These are phyloP conservation scores for Leptinotarsa rubiginosa DNA, from an alignment of 2,888 invertebrate genomes.

Conservation along the genomic window DNA sequence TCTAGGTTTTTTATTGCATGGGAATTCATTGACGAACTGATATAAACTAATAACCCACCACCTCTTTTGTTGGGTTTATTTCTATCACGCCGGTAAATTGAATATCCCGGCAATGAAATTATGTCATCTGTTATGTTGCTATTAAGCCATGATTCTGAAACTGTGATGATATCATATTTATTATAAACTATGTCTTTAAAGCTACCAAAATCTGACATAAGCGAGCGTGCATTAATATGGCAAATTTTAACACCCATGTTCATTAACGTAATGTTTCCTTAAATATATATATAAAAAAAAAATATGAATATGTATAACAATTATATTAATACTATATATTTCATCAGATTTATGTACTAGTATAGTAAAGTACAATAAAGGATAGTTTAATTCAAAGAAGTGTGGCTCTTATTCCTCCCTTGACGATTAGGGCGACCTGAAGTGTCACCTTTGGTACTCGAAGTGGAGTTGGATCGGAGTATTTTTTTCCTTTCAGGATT, in stretches of 20 bases:
- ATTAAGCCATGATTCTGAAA: background rate
- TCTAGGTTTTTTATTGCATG: background rate
- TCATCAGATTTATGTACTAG: background rate
- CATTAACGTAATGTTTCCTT: background rate
- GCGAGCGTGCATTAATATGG: background rate
- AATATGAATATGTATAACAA: background rate
- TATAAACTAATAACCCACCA: too few relatives aligned
- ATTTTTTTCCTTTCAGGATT: background rate
- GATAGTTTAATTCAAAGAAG: background rate
- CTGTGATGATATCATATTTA: constrained; percentile 4
- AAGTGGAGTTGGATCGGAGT: background rate
- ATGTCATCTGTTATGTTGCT: background rate
- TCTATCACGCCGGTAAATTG: background rate
- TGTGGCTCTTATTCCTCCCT: background rate
- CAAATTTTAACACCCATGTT: too few relatives aligned
- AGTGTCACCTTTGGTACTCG: background rate
- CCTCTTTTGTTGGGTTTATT: too few relatives aligned
- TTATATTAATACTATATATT: background rate
- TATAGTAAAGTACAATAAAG: background rate
- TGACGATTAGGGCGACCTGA: background rate
- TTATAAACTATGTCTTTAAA: background rate
- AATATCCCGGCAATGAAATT: background rate
- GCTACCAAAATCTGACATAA: background rate
- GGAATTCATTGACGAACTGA: background rate
- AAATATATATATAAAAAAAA: background rate